Conservation (phyloP, 2,797 vertebrate species). For the Anguilla anguilla region DNA sequence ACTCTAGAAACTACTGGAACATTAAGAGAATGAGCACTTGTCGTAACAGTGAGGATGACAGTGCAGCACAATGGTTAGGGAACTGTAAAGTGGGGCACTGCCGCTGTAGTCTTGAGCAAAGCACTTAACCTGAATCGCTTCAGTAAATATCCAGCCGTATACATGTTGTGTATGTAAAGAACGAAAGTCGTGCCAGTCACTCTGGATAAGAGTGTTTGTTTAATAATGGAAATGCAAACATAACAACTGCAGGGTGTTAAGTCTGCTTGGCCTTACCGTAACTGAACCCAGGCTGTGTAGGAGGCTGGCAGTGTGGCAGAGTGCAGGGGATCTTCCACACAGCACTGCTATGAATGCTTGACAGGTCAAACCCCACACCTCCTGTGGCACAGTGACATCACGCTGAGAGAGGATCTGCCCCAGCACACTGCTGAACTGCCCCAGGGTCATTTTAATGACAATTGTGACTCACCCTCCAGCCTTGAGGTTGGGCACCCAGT, state of each 20-base stretch:
- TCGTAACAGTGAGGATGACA: neutral
- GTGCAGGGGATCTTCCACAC: constrained; percentile 25
- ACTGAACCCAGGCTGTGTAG: constrained; percentile 50
- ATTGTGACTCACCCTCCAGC: constrained; percentile 35
- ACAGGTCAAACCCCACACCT: constrained; percentile 33
- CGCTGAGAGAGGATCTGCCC: neutral
- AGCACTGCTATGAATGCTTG: constrained; percentile 32
- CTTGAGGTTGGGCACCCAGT: constrained; percentile 31
- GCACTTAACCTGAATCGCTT: neutral
- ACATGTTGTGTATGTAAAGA: neutral
- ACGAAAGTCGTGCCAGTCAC: neutral
- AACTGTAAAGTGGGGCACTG: neutral
- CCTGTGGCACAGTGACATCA: constrained; percentile 32
- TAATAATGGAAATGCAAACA: neutral
- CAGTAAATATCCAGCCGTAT: neutral
- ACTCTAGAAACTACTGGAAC: neutral
- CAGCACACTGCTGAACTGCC: neutral
- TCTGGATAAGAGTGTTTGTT: neutral
- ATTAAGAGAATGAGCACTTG: too few species aligned
- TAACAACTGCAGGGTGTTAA: neutral
- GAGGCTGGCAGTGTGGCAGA: constrained; percentile 46
- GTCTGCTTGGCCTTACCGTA: constrained; percentile 28
- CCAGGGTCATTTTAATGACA: too few species aligned
- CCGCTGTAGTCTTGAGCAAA: neutral
- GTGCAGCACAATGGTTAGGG: neutral